Evolutionary conservation across 2,797 vertebrate species (phyloP).

Genomic region (Pterois miles): DNA sequence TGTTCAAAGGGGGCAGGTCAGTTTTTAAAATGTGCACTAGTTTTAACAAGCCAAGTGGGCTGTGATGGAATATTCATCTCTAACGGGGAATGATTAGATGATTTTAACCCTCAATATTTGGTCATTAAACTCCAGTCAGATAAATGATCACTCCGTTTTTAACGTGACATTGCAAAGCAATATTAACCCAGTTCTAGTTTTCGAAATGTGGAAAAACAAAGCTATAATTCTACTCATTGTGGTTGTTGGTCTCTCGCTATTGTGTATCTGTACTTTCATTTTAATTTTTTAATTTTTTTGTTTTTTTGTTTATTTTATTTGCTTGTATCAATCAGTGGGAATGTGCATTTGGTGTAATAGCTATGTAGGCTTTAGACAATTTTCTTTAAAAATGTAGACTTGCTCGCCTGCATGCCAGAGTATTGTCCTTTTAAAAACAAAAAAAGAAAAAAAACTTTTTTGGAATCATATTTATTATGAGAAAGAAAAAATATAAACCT

Average conservation of each 20-base stretch:
- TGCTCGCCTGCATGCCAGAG: constrained; percentile 87
- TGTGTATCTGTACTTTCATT: constrained; percentile 72
- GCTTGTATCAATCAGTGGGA: constrained; percentile 99
- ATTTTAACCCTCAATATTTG: constrained; percentile 31
- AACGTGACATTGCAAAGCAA: constrained; percentile 81
- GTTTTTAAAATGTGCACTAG: constrained; percentile 61
- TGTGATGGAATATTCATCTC: constrained; percentile 41
- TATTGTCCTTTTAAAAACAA: constrained; percentile 72
- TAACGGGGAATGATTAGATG: constrained; percentile 3
- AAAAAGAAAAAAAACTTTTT: constrained; percentile 50
- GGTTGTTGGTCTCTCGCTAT: constrained; percentile 74
- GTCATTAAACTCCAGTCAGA: constrained; percentile 29
- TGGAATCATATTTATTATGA: constrained; percentile 85
- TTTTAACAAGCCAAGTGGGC: constrained; percentile 39
- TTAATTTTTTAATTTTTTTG: constrained; percentile 17
- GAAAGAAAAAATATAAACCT: constrained; percentile 66
- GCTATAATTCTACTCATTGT: constrained; percentile 79
- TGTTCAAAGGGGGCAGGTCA: constrained; percentile 23
- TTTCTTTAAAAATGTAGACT: constrained; percentile 73
- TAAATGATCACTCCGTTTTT: constrained; percentile 63
- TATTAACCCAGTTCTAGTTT: constrained; percentile 74
- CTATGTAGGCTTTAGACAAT: constrained; percentile 83
- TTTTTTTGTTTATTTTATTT: constrained; percentile 64
- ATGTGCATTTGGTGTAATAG: constrained; percentile 96
- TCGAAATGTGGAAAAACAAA: constrained; percentile 67